Percentiles rank a stretch among this genome's conserved stretches.
Conservation (phyloP, 2,113 vertebrate species). For the Bucco capensis region DNA sequence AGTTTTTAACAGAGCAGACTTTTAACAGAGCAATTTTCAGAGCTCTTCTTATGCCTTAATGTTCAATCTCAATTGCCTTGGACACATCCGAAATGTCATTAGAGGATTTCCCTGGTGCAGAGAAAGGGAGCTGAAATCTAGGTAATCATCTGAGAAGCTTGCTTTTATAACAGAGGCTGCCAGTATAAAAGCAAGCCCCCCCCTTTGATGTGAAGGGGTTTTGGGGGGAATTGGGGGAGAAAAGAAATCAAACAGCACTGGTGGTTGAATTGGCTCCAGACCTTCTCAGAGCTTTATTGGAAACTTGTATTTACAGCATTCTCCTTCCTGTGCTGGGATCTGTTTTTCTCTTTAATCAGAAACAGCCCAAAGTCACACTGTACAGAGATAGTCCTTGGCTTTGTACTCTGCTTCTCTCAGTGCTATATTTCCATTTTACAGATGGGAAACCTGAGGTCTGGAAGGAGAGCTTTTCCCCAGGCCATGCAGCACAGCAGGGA, state of each 20-base stretch:
- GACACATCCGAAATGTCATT: background rate
- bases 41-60: background rate
- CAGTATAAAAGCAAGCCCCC: background rate
- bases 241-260: background rate
- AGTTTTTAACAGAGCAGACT: background rate
- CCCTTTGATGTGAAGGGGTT: background rate
- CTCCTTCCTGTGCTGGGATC: background rate
- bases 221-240: background rate
- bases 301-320: background rate
- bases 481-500: fast-evolving
- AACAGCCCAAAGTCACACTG: background rate
- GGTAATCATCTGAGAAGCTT: background rate
- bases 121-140: background rate
- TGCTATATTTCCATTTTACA: background rate
- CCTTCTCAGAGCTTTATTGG: background rate
- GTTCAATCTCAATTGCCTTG: background rate
- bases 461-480: background rate
- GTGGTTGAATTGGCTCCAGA: background rate
- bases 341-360: background rate
- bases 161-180: background rate
- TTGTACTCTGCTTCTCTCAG: background rate
- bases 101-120: background rate
- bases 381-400: background rate
- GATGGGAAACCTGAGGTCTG: background rate
- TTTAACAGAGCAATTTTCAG: background rate